Evolutionary conservation across 2,888 invertebrate genomes (phyloP), one percentile per base, ranked within the genome.

Genomic region (Chydorus sphaericus): DNA sequence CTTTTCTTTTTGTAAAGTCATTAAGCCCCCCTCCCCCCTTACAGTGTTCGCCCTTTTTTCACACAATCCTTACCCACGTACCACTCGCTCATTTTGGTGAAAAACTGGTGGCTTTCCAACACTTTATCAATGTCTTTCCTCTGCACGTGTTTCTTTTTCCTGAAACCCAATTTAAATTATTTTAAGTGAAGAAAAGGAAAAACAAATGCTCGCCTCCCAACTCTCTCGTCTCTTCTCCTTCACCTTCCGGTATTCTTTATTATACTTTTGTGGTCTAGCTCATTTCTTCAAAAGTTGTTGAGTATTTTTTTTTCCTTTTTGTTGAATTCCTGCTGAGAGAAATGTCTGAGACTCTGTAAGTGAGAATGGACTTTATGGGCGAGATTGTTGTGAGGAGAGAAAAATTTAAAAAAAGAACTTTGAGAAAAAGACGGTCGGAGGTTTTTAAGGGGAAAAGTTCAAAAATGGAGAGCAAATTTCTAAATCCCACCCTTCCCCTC

Each of bases 1-100:
- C n/a, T n/a, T n/a, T n/a, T n/a, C n/a, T n/a, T 44, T 39, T 44
- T 44, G 44, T 44, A 44, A 44, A 44, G 44, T 44, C 44, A 44
- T 14, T 44, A 28, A 44, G 28, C 44, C 44, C 28, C 26, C 44
- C 23, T 44, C 44, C 44, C 44, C 44, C n/a, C n/a, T n/a, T n/a
- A n/a, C n/a, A 44, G 28, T 44, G 44, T 44, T 26, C 23, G 26
- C 26, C 44, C 18, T 28, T 33, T n/a, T n/a, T n/a, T n/a, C n/a
- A 33, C 33, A 8, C 8, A 33, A 33, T 33, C 44, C 23, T 28
- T 28, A 26, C 26, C 44, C 28, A 23, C 44, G 23, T 23, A 26
- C 44, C 14, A 44, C 44, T 44, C 44, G 44, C 44, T 44, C 44
- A 44, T 44, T 28, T 44, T 44, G 44, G 28, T 44, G n/a, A n/a